These are phyloP conservation scores for Acrocephalus kingi DNA, from an alignment of 2,113 vertebrate species.

Conservation along the genomic window DNA sequence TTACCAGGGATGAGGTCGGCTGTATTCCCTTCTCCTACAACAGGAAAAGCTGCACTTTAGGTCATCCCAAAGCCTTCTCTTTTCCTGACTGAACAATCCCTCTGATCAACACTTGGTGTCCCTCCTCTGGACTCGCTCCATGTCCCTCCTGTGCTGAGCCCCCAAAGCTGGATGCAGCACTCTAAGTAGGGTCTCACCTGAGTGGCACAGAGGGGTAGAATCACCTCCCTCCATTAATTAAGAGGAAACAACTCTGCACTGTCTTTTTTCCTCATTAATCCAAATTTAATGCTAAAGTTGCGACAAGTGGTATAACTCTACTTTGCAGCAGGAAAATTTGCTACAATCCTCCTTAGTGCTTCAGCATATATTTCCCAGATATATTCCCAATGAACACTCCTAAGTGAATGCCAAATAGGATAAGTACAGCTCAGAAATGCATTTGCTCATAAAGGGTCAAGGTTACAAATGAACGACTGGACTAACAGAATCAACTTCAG, in stretches of 20 bases:
- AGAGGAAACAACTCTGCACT: neutral
- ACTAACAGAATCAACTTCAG: neutral
- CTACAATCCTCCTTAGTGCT: neutral
- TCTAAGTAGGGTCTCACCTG: neutral
- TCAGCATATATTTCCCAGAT: rapidly evolving
- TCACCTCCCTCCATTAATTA: neutral
- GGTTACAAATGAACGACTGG: neutral
- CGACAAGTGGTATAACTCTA: rapidly evolving
- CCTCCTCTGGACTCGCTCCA: neutral
- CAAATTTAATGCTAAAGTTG: neutral
- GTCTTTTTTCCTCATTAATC: neutral
- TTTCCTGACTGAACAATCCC: neutral
- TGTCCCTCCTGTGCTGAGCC: neutral
- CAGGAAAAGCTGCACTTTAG: neutral
- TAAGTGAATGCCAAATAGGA: neutral
- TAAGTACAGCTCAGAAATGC: neutral
- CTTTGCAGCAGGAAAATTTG: neutral
- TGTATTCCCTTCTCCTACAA: neutral
- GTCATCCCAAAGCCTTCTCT: neutral
- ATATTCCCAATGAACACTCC: rapidly evolving
- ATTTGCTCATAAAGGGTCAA: neutral
- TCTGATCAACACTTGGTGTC: too few species aligned
- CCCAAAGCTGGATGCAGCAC: neutral
- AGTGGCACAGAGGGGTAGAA: neutral
- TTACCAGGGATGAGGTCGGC: neutral